A percentile compares a stretch with the other conserved stretches of the same genome.
These are phyloP conservation scores for Calephelis nemesis DNA, from an alignment of 1,140 invertebrate genomes.

Conservation along the genomic window DNA sequence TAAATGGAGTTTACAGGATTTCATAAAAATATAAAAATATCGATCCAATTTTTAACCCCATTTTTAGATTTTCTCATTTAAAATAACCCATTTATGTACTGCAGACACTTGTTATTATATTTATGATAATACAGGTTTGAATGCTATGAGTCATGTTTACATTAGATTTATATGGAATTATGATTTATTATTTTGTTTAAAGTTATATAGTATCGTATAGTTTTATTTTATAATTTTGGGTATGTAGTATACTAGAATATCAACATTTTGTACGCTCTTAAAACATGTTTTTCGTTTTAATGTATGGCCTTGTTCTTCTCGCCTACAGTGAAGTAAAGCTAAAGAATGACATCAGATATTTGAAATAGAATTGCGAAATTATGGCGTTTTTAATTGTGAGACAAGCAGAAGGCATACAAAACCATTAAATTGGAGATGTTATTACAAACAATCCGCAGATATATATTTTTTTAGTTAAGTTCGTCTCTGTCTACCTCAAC, in stretches of 20 bases:
- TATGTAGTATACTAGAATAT: neutral
- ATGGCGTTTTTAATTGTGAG: conserved; percentile 3
- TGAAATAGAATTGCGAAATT: conserved; percentile 43
- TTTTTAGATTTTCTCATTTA: conserved; percentile 7
- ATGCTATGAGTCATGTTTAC: conserved; percentile 48
- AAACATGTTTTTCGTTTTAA: conserved; percentile 7
- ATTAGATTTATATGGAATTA: conserved; percentile 34
- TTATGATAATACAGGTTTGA: conserved; percentile 32
- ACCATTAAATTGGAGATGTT: too few relatives aligned
- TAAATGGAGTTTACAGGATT: conserved; percentile 69
- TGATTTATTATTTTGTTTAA: conserved; percentile 8
- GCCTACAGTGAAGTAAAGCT: conserved; percentile 39
- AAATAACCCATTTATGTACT: neutral
- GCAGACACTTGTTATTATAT: neutral
- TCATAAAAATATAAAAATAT: conserved; percentile 67
- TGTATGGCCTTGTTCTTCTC: conserved; percentile 46
- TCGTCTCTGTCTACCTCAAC: too few relatives aligned
- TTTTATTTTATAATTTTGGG: too few relatives aligned
- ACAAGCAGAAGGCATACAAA: neutral
- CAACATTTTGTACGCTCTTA: neutral
- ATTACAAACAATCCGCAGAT: too few relatives aligned
- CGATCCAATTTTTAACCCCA: conserved; percentile 59
- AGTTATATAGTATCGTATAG: too few relatives aligned
- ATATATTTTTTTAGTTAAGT: too few relatives aligned
- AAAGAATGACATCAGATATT: conserved; percentile 53